Base-by-base conservation (phyloP, 2,888 invertebrate species). In the Griposia aprilina region DNA sequence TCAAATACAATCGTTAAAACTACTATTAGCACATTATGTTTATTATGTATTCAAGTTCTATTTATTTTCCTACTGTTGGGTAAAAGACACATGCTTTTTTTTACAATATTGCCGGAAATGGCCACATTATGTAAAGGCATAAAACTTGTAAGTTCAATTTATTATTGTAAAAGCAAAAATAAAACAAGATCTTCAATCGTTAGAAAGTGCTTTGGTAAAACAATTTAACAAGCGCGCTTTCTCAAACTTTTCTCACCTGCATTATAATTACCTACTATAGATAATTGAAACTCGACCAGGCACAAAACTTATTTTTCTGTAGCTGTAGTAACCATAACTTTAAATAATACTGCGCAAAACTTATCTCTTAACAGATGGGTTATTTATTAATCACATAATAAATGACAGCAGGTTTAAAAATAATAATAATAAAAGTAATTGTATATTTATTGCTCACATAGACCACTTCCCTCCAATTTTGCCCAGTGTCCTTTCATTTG, bases 401-500 rank as follows among this genome's bases (percentile, higher is more conserved):
- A 48, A 48, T 48, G 10, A 48, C 10, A 11, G 48, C 3, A 48
- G 15, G 48, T 48, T 48, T 15, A 41, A 41, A 41, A 41, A 41
- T 6, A 41, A 41, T 15, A 41, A 41, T 4, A 41, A 41, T 6
- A 41, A 41, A 6, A 41, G 5, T 48, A 48, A 15, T 4, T 48
- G 48, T 6, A 52, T 52, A 52, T 52, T 7, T 50, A 15, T 60
- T 72, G 26, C 7, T 65, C 26, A n/a, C 26, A n/a, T 23, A 41
- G 15, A 41, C 15, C 0, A 41, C 41, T 36, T 23, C 48, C 17
- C 3, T 30, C 3, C 1, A 65, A 52, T 36, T 52, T 68, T 62
- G 15, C 45, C 23, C 17, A 80, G 11, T 80, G 11, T 70, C 55
- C 36, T 69, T 59, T 62, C 26, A 68, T 57, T 82, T 65, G 10